These are phyloP conservation scores for Lutraria rhynchaena DNA, from an alignment of 1,140 invertebrate genomes.

Conservation along the genomic window DNA sequence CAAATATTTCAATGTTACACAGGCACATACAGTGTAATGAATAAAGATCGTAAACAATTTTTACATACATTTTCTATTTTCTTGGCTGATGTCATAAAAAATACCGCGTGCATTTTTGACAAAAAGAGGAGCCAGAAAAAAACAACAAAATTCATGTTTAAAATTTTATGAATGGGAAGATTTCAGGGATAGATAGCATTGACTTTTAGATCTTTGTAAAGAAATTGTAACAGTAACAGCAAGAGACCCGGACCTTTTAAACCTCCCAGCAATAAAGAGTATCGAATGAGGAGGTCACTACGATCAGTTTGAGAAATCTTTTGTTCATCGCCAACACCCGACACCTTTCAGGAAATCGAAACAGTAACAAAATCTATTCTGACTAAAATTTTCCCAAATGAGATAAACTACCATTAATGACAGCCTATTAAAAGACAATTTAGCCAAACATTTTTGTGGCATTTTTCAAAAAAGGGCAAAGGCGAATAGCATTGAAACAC, in stretches of 20 bases:
- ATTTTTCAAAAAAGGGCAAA: not conserved
- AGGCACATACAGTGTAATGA: no score
- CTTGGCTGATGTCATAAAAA: no score
- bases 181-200: no score
- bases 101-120: no score
- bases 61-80: no score
- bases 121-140: no score
- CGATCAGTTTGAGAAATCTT: conserved; percentile 18
- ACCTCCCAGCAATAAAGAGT: conserved; percentile 31
- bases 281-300: conserved; percentile 28
- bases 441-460: not conserved
- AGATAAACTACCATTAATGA: conserved; percentile 3
- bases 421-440: conserved; percentile 4
- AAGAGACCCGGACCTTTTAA: conserved; percentile 19
- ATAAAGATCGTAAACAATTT: no score
- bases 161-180: no score
- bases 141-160: no score
- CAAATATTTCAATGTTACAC: no score
- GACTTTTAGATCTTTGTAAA: no score
- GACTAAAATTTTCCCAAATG: conserved; percentile 9
- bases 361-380: conserved; percentile 24
- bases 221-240: conserved; percentile 23
- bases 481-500: not conserved
- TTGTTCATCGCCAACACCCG: conserved; percentile 7
- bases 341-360: conserved; percentile 21